These are phyloP conservation scores for Xanthorhoe spadicearia DNA, from an alignment of 2,888 invertebrate species.

Conservation along the genomic window DNA sequence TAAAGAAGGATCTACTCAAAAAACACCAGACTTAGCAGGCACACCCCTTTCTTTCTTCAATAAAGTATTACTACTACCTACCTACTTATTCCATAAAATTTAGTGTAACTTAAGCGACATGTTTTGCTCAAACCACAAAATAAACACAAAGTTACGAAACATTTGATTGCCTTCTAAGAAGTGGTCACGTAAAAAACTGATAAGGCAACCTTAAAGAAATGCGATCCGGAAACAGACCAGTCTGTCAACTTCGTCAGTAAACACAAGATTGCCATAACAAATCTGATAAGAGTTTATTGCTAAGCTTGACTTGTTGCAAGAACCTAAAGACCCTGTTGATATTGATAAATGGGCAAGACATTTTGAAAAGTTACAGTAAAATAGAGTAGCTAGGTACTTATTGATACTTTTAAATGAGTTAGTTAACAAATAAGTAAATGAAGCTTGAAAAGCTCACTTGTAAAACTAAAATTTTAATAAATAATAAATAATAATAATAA, in stretches of 20 bases:
- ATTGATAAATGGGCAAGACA: neutral
- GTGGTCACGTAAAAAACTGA: slow-evolving; percentile 48
- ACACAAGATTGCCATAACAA: slow-evolving; percentile 45
- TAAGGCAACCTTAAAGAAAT: slow-evolving; percentile 58
- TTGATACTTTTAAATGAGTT: too few relatives aligned
- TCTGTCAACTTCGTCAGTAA: slow-evolving; percentile 49
- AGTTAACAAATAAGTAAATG: too few relatives aligned
- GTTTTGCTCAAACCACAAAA: slow-evolving; percentile 18
- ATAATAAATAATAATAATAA: too few relatives aligned
- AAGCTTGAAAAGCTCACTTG: too few relatives aligned
- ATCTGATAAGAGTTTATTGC: slow-evolving; percentile 46
- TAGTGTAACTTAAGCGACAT: slow-evolving; percentile 8
- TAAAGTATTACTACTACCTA: too few relatives aligned
- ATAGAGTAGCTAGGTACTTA: too few relatives aligned
- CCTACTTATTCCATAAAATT: too few relatives aligned
- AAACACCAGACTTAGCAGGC: too few relatives aligned
- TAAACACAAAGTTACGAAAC: slow-evolving; percentile 11
- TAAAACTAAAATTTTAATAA: too few relatives aligned
- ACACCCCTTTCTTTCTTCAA: neutral
- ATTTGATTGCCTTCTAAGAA: slow-evolving; percentile 51
- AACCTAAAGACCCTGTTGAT: neutral
- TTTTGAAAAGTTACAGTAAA: too few relatives aligned
- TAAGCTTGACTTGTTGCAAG: neutral
- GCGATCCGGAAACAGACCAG: slow-evolving; percentile 56
- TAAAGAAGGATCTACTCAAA: too few relatives aligned